A percentile compares a stretch with the other conserved stretches of the same genome.
phyloP scores from a whole-genome alignment of 2,797 vertebrate genomes.

The Mycteria americana region DNA sequence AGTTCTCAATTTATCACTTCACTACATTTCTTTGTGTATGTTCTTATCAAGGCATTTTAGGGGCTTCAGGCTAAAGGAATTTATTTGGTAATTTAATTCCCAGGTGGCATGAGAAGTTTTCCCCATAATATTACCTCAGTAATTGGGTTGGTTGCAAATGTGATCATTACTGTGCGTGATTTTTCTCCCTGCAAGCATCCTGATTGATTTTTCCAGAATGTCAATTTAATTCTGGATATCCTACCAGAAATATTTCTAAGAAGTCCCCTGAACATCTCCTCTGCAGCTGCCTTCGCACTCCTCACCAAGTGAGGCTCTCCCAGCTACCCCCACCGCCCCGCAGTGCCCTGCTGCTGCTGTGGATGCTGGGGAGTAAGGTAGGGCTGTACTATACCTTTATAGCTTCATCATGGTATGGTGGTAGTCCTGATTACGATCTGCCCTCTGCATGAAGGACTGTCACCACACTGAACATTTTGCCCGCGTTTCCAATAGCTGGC shows the following conservation, averaged over 20 bases:
- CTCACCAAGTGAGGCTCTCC: fast-evolving
- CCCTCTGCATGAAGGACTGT: background rate
- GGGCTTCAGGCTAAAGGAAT: background rate
- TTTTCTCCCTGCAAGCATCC: background rate
- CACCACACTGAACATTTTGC: background rate
- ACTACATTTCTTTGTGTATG: background rate
- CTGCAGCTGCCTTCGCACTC: background rate
- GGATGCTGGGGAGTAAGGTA: background rate
- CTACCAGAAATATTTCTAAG: background rate
- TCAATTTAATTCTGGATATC: background rate
- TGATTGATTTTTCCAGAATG: background rate
- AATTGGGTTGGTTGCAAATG: background rate
- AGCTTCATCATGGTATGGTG: background rate
- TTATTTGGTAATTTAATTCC: background rate
- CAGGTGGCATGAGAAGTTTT: background rate
- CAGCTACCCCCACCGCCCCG: fast-evolving
- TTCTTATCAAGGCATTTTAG: background rate
- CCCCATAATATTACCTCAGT: background rate
- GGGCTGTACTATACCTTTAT: background rate
- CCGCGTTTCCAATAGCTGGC: fast-evolving
- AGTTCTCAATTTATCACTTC: background rate
- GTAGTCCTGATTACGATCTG: background rate
- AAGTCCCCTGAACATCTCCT: background rate
- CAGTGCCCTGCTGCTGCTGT: background rate
- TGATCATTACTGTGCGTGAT: background rate